phyloP scores from a whole-genome alignment of 2,113 vertebrate genomes.

The Colinus virginianus region DNA sequence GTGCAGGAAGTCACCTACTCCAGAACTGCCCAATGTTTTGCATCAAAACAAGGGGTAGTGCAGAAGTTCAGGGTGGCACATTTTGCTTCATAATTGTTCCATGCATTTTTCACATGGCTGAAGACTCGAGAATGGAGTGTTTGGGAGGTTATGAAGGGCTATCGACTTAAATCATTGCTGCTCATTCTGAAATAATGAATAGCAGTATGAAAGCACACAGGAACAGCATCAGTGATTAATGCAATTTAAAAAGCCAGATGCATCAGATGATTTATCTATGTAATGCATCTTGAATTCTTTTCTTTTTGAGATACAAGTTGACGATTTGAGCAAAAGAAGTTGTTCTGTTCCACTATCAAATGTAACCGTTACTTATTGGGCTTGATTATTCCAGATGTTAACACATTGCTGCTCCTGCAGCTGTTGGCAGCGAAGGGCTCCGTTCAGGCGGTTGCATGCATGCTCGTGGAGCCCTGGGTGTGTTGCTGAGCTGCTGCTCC shows the following conservation, averaged over 20 bases:
- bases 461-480: slow-evolving; percentile 35
- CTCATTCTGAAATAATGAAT: not conserved
- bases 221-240: not conserved
- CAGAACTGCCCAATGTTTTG: not conserved
- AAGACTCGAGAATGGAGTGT: not conserved
- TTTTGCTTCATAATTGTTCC: not conserved
- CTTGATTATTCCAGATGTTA: slow-evolving; percentile 20
- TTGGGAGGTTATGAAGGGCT: not conserved
- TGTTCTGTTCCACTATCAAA: slow-evolving; percentile 14
- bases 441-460: not conserved
- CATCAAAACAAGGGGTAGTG: not conserved
- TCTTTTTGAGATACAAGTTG: slow-evolving; percentile 27
- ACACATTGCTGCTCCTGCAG: slow-evolving; percentile 1
- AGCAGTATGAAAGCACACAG: not conserved
- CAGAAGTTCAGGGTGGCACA: not conserved
- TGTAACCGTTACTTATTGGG: not conserved
- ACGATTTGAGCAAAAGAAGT: not conserved
- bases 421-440: slow-evolving; percentile 29
- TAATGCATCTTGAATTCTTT: not conserved
- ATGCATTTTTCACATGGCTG: not conserved
- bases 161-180: not conserved
- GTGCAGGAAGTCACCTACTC: not conserved
- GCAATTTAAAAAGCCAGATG: not conserved
- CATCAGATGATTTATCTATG: not conserved
- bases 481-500: slow-evolving; percentile 14